Percentiles rank a stretch among this genome's conserved stretches.
Conservation (phyloP, 2,797 vertebrate species). For the Oreochromis grahami region DNA sequence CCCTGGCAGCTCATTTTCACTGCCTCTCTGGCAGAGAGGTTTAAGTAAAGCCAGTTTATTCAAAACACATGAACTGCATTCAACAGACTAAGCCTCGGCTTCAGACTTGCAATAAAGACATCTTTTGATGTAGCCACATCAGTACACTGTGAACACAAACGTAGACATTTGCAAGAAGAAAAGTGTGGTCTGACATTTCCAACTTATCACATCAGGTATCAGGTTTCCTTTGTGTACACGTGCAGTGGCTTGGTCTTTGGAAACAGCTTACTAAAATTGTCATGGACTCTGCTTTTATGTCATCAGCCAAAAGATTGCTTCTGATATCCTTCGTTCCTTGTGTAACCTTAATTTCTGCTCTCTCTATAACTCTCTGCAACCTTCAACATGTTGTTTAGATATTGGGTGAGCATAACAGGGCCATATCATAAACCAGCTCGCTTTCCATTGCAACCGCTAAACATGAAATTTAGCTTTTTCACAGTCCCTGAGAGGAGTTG, state of each 20-base stretch:
- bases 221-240: constrained; percentile 38
- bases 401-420: neutral
- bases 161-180: constrained; percentile 29
- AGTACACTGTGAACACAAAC: constrained; percentile 10
- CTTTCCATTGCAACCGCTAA: neutral
- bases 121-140: constrained; percentile 54
- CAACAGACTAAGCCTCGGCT: neutral
- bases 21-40: constrained; percentile 3
- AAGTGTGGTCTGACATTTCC: constrained; percentile 51
- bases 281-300: constrained; percentile 22
- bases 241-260: constrained; percentile 23
- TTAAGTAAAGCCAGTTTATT: constrained; percentile 47
- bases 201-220: constrained; percentile 54
- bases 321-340: constrained; percentile 33
- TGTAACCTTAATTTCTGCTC: constrained; percentile 5
- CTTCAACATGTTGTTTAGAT: neutral
- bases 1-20: constrained; percentile 2
- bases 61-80: constrained; percentile 48
- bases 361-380: neutral
- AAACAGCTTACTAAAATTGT: constrained; percentile 24
- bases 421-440: neutral
- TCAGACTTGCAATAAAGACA: constrained; percentile 21
- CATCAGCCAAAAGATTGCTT: constrained; percentile 33
- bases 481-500: neutral
- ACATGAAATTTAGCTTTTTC: constrained; percentile 5